Percentiles rank a stretch among this genome's conserved stretches.
These are phyloP conservation scores for Strix aluco DNA, from an alignment of 2,113 vertebrate genomes.

Conservation along the genomic window DNA sequence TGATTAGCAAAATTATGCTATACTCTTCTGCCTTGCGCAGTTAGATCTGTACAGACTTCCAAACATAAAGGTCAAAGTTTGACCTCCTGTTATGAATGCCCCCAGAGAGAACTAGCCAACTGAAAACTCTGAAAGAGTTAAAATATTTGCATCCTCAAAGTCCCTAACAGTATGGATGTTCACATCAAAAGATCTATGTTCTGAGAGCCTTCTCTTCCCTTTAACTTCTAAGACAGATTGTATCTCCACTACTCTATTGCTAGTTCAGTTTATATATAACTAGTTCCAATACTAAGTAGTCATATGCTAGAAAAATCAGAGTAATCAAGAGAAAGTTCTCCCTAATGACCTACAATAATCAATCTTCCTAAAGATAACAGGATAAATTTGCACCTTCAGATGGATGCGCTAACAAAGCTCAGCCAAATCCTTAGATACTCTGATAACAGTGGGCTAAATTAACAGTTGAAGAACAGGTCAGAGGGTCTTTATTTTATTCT, in stretches of 20 bases:
- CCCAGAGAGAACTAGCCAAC: not conserved
- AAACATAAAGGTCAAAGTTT: not conserved
- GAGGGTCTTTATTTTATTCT: not conserved
- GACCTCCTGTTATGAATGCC: not conserved
- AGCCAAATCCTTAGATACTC: not conserved
- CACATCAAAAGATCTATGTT: fast-evolving
- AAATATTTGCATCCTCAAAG: not conserved
- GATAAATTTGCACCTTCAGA: not conserved
- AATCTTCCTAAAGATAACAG: not conserved
- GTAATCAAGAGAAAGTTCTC: not conserved
- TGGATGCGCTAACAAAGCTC: not conserved
- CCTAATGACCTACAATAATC: not conserved
- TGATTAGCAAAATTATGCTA: not conserved
- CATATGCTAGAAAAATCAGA: not conserved
- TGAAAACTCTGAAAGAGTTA: not conserved
- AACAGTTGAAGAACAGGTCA: not conserved
- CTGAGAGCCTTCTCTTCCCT: not conserved
- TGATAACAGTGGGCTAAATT: not conserved
- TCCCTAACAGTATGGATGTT: not conserved
- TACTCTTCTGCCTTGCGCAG: not conserved
- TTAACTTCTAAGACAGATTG: not conserved
- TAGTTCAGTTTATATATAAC: not conserved
- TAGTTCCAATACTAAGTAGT: not conserved
- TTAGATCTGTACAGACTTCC: not conserved
- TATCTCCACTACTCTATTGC: not conserved